phyloP scores from a whole-genome alignment of 2,888 invertebrate genomes.

The Proisotoma minuta region DNA sequence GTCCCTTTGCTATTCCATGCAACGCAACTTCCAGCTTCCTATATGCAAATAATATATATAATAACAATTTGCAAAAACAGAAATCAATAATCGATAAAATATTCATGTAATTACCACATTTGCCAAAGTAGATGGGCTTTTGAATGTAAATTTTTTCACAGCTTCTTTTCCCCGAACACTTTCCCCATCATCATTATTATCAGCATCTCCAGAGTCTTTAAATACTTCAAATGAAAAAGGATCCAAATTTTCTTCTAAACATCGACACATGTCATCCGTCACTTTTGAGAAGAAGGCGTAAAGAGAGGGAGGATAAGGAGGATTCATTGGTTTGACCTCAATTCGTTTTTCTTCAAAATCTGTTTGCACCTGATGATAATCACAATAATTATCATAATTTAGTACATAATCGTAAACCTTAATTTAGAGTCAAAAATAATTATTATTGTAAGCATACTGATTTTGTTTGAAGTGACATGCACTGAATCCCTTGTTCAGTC shows the following conservation, averaged over 20 bases:
- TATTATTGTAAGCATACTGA: not conserved
- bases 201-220: constrained; percentile 28
- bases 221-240: constrained; percentile 36
- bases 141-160: constrained; percentile 22
- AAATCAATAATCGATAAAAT: not conserved
- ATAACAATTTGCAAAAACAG: not conserved
- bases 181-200: constrained; percentile 21
- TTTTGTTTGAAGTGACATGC: not conserved
- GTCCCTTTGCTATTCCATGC: constrained; percentile 43
- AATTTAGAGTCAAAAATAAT: not conserved
- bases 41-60: constrained; percentile 27
- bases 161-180: constrained; percentile 14
- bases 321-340: not conserved
- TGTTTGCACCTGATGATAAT: constrained; percentile 2
- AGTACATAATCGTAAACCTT: not conserved
- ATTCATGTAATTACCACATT: not conserved
- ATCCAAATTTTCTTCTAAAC: constrained; percentile 39
- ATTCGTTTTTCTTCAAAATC: constrained; percentile 8
- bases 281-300: constrained; percentile 44
- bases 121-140: not conserved
- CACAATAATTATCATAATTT: not conserved
- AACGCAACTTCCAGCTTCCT: constrained; percentile 33
- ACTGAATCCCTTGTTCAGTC: not conserved
- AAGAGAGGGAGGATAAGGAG: constrained; percentile 41
- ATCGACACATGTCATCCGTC: constrained; percentile 39